phyloP scores from a whole-genome alignment of 2,888 invertebrate genomes.

The Apeira syringaria region DNA sequence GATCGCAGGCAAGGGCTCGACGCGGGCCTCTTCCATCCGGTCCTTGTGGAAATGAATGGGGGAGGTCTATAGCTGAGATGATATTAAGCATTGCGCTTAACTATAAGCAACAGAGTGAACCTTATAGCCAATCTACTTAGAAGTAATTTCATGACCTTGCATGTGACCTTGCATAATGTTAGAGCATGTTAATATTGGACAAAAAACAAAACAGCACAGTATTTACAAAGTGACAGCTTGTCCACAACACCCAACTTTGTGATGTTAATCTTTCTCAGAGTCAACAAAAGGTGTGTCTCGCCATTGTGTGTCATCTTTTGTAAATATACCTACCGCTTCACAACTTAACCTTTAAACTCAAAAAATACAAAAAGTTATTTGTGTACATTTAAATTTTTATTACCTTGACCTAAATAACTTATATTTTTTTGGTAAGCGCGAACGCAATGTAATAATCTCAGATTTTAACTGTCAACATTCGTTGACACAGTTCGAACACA shows the following conservation, averaged over 20 bases:
- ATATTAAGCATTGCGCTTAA: no score
- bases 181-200: no score
- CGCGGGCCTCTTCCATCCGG: no score
- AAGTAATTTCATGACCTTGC: no score
- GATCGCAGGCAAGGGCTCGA: no score
- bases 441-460: constrained; percentile 6
- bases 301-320: constrained; percentile 3
- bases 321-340: constrained; percentile 10
- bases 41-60: no score
- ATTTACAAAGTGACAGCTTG: no score
- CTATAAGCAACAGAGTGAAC: no score
- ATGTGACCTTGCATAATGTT: no score
- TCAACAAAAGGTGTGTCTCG: constrained; percentile 5
- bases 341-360: constrained; percentile 1
- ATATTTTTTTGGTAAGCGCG: constrained; percentile 7
- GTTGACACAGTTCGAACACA: constrained; percentile 4
- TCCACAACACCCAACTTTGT: constrained; percentile 20
- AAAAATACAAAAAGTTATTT: constrained; percentile 3
- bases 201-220: no score
- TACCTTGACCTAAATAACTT: constrained; percentile 22
- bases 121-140: no score
- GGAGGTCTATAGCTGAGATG: no score
- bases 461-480: constrained; percentile 3
- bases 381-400: constrained; percentile 11
- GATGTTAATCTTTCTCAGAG: constrained; percentile 17